Conservation (phyloP, 2,888 invertebrate genomes). For the Zygothrica quintamaculata region DNA sequence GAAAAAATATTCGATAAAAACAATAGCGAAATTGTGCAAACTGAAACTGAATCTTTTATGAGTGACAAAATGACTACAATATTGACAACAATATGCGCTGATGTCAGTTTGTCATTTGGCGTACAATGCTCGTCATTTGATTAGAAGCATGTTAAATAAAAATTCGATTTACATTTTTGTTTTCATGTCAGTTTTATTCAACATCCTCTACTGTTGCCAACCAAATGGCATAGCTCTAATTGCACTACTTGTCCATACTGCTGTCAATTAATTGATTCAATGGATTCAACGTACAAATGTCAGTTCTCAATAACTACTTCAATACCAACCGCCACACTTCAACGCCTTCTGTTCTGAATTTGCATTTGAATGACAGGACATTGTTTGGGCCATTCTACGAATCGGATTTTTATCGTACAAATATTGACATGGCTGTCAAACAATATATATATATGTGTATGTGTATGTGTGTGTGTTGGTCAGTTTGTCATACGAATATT, state of each 20-base stretch:
- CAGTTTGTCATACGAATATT: slow-evolving; percentile 42
- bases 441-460: slow-evolving; percentile 2
- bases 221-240: slow-evolving; percentile 42
- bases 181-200: no score
- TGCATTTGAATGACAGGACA: slow-evolving; percentile 36
- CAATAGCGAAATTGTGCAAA: slow-evolving; percentile 32
- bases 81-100: slow-evolving; percentile 7
- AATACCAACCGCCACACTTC: neutral
- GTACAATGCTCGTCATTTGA: slow-evolving; percentile 12
- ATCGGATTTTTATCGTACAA: slow-evolving; percentile 63
- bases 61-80: slow-evolving; percentile 35
- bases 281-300: slow-evolving; percentile 29
- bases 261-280: slow-evolving; percentile 60
- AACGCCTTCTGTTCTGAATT: slow-evolving; percentile 6
- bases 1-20: slow-evolving; percentile 4
- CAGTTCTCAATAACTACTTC: neutral
- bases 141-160: slow-evolving; percentile 7
- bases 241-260: slow-evolving; percentile 52
- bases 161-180: neutral
- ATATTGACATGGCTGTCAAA: slow-evolving; percentile 46
- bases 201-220: slow-evolving; percentile 13
- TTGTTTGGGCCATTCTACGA: slow-evolving; percentile 58
- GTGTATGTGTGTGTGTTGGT: slow-evolving; percentile 8
- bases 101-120: neutral
- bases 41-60: slow-evolving; percentile 34